Base-by-base conservation (phyloP, 2,888 invertebrate species). In the Hypomecis punctinalis region DNA sequence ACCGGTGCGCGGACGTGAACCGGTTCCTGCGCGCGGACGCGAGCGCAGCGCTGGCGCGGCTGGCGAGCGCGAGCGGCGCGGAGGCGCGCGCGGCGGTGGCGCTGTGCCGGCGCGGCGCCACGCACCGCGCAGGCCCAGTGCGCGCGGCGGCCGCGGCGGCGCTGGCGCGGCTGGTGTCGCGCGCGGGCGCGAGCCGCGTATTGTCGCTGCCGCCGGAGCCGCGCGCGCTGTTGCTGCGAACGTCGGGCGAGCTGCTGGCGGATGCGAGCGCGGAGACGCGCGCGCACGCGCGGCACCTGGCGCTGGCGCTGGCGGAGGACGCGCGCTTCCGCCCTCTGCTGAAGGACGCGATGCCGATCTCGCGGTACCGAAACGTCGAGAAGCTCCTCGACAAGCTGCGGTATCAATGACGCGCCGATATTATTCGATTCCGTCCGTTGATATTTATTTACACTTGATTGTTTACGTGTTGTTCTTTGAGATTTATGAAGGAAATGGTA, bases 1-100 rank as follows among this genome's bases (percentile, higher is more conserved):
- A 97, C 74, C 96, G 98, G 67, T 97, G 97, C 55, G 98, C 98
- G 0, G 99, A 99, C 81, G 98, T 98, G 6, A 99, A 98, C 89
- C 96, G 96, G 75, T 99, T 99, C 84, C 94, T 99, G 56, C 94
- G 98, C 33, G 97, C 97, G 42, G 99, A 99, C 86, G 97, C 98
- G 4, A 96, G 96, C 63, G 94, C 94, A 8, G 97, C 98, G 0
- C 88, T 99, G 47, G 96, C 96, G 76, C 94, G 95, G 10, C 96
- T 99, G 95, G 96, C 97, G 63, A 96, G 97, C 63, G 94, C 52
- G 10, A 4, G 96, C 66, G 94, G 97, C 13, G 95, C 95, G 37
- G 94, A 96, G 6, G 90, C 94, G 6, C 95, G 96, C 73, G 95
- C 96, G 0, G 94, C 96, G 2, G 89, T 93, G 36, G 95, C 96